Evolutionary conservation across 2,888 invertebrate genomes (phyloP), one percentile per base, ranked within the genome.

Genomic region (Folsomia manolachei): DNA sequence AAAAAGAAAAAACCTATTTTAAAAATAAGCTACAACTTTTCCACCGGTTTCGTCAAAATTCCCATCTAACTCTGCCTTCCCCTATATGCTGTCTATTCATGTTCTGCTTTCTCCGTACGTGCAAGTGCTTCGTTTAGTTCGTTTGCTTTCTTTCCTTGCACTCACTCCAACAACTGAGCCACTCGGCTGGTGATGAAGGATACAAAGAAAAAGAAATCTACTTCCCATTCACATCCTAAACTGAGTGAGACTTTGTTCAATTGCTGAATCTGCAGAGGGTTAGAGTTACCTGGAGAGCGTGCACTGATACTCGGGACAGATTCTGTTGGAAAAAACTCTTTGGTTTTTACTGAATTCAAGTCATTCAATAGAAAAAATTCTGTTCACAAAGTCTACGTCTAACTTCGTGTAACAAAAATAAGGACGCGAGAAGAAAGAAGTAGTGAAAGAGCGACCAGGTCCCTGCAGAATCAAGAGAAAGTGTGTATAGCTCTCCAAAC

Each of bases 351-450:
- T n/a, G n/a, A n/a, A n/a, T n/a, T n/a, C n/a, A n/a, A n/a, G n/a
- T n/a, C n/a, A n/a, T n/a, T n/a, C n/a, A n/a, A n/a, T n/a, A n/a
- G n/a, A n/a, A n/a, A n/a, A n/a, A n/a, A n/a, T n/a, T 56, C 14
- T 11, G 23, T 11, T 56, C 4, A 19, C 19, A 56, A 14, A 11
- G 19, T 56, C 14, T 2, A 56, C 19, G 56, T 21, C 62, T 24
- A 62, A 62, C 2, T 14, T 39, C 39, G 4, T 67, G 72, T 70
- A 39, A 71, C 70, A 70, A 52, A 63, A 62, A 69, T 18, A 71
- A 66, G 62, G 23, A 62, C 23, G 25, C 23, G 23, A 51, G 21
- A 25, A 67, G 66, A 67, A 25, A 67, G 53, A 51, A 27, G 65
- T 19, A 65, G 61, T 19, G 19, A 61, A 27, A 61, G 62, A 52